Conservation (phyloP, 2,113 vertebrate species). For the Syngnathoides biaculeatus region DNA sequence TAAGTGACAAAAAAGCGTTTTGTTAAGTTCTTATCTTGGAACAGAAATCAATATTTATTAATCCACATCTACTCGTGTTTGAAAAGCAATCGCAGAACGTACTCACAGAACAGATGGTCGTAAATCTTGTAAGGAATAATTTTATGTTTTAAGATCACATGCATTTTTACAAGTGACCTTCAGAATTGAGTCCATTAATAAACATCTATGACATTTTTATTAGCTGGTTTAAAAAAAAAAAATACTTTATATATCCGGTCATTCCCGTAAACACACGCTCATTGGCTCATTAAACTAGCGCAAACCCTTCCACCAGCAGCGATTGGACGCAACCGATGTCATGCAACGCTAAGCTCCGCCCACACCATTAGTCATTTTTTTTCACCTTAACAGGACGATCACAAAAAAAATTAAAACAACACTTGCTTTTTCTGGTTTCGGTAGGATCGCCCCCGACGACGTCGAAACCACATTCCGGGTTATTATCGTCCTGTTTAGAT, state of each 20-base stretch:
- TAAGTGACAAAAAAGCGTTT: no score
- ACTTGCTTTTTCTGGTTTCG: conserved; percentile 87
- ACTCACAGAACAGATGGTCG: no score
- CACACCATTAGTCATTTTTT: neutral
- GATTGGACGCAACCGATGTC: conserved; percentile 35
- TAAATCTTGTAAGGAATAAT: no score
- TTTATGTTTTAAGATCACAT: no score
- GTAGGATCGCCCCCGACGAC: conserved; percentile 80
- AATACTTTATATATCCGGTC: conserved; percentile 33
- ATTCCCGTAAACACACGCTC: conserved; percentile 16
- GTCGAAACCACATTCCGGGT: conserved; percentile 73
- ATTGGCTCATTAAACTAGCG: conserved; percentile 29
- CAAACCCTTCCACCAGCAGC: neutral
- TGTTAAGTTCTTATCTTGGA: no score
- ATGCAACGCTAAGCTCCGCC: conserved; percentile 12
- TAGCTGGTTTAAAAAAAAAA: neutral
- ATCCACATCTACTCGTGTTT: no score
- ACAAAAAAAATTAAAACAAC: neutral
- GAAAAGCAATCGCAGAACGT: no score
- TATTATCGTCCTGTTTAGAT: conserved; percentile 36
- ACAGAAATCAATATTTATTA: no score
- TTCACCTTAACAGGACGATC: neutral
- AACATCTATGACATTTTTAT: neutral
- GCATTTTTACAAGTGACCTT: neutral
- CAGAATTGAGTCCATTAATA: neutral